Evolutionary conservation across 2,113 vertebrate genomes (phyloP).

Genomic region (Aleadryas rufinucha): DNA sequence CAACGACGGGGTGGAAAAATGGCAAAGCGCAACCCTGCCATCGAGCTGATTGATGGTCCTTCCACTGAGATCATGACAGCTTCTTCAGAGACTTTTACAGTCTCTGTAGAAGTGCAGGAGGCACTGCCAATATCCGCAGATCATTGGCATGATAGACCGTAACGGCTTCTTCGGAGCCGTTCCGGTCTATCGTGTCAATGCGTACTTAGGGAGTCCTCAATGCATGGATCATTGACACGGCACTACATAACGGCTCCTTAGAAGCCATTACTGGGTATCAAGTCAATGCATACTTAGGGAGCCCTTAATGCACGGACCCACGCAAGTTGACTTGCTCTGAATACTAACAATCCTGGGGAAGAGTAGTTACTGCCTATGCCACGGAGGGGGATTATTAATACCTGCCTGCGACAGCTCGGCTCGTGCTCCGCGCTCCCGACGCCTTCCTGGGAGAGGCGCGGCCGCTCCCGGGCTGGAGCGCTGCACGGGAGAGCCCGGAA

Average conservation of each 20-base stretch:
- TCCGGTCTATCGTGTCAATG: slow-evolving; percentile 79
- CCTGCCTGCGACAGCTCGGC: background rate
- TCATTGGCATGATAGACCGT: slow-evolving; percentile 80
- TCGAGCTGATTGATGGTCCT: slow-evolving; percentile 14
- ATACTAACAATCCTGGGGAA: slow-evolving; percentile 77
- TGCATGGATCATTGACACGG: slow-evolving; percentile 82
- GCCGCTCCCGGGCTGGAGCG: accelerated
- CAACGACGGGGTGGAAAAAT: background rate
- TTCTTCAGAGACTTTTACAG: slow-evolving; percentile 70
- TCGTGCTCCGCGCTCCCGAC: accelerated
- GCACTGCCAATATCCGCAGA: slow-evolving; percentile 79
- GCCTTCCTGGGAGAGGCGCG: background rate
- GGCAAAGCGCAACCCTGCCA: background rate
- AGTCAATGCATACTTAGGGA: slow-evolving; percentile 83
- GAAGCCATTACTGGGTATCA: slow-evolving; percentile 82
- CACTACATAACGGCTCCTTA: slow-evolving; percentile 81
- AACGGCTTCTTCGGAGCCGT: slow-evolving; percentile 79
- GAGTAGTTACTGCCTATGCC: slow-evolving; percentile 69
- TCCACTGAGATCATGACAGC: slow-evolving; percentile 45
- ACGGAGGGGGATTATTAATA: background rate
- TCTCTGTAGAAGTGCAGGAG: slow-evolving; percentile 70
- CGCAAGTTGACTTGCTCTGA: slow-evolving; percentile 73
- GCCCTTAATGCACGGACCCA: slow-evolving; percentile 75
- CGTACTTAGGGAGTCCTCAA: slow-evolving; percentile 79
- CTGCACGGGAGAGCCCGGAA: background rate